Evolutionary conservation across 2,888 invertebrate genomes (phyloP).

Genomic region (Galeopsomyia nigrocyanea): DNA sequence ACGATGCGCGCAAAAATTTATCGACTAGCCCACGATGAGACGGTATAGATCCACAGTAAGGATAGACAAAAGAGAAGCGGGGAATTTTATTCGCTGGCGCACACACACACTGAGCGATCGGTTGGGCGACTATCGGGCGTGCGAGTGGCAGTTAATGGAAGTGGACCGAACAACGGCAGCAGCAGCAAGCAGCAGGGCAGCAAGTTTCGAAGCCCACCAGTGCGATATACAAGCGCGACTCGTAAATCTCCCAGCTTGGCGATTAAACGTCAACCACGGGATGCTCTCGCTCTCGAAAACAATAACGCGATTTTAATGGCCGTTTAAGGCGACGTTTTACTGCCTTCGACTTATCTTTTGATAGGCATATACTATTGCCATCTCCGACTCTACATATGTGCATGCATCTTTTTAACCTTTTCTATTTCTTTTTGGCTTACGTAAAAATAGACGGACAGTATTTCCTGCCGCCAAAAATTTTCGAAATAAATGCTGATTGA

Average conservation of each 20-base stretch:
- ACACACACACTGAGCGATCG: too few species aligned
- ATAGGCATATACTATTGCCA: background rate
- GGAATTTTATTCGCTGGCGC: slow-evolving; percentile 37
- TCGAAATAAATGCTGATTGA: slow-evolving; percentile 17
- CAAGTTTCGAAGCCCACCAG: background rate
- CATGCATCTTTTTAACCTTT: background rate
- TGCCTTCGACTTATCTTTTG: slow-evolving; percentile 51
- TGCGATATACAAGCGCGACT: slow-evolving; percentile 36
- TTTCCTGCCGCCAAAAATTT: slow-evolving; percentile 8
- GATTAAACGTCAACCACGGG: slow-evolving; percentile 65
- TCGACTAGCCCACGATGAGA: slow-evolving; percentile 2
- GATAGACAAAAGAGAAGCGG: slow-evolving; percentile 26
- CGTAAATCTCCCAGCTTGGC: slow-evolving; percentile 63
- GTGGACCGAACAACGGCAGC: slow-evolving; percentile 53
- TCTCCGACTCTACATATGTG: background rate
- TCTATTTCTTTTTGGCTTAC: too few species aligned
- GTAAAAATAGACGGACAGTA: background rate
- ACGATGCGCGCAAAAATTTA: slow-evolving; percentile 31
- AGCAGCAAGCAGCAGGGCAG: background rate
- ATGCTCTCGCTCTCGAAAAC: slow-evolving; percentile 55
- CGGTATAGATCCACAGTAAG: background rate
- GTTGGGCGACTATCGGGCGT: slow-evolving; percentile 19
- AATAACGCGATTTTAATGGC: slow-evolving; percentile 64
- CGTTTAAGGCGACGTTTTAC: slow-evolving; percentile 62
- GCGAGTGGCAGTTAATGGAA: slow-evolving; percentile 54